These are phyloP conservation scores for Philopedon plagiatum DNA, from an alignment of 2,888 invertebrate genomes.

Conservation along the genomic window DNA sequence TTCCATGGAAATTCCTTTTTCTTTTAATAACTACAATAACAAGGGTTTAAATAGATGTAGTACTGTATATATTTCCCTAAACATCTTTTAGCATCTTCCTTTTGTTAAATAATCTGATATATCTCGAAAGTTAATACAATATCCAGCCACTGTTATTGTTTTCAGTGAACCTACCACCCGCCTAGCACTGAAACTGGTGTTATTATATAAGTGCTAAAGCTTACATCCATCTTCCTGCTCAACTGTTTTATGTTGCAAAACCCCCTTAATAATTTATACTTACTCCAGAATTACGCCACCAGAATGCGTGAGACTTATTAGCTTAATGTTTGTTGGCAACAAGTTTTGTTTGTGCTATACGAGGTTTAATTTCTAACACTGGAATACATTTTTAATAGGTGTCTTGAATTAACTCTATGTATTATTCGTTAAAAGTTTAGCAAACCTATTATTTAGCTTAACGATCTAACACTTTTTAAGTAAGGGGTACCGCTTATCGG, in stretches of 20 bases:
- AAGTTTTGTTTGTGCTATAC: constrained; percentile 19
- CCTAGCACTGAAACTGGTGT: constrained; percentile 25
- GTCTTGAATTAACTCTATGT: neutral
- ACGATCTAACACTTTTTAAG: too few species aligned
- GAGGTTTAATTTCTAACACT: constrained; percentile 3
- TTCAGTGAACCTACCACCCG: constrained; percentile 21
- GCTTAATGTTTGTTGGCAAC: constrained; percentile 39
- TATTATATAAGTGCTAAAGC: constrained; percentile 42
- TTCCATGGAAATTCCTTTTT: too few species aligned
- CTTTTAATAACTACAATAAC: too few species aligned
- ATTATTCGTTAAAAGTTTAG: too few species aligned
- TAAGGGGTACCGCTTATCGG: too few species aligned
- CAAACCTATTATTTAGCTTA: too few species aligned
- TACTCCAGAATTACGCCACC: constrained; percentile 32
- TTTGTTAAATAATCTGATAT: constrained; percentile 23
- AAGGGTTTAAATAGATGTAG: too few species aligned
- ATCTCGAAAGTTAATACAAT: constrained; percentile 25
- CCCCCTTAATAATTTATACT: constrained; percentile 41
- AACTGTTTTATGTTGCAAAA: constrained; percentile 37
- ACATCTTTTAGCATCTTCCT: constrained; percentile 2
- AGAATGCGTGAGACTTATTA: constrained; percentile 42
- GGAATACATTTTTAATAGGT: neutral
- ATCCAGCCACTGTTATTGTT: constrained; percentile 37
- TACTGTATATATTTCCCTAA: constrained; percentile 4
- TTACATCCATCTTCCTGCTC: constrained; percentile 34